These are phyloP conservation scores for Sigmodon hispidus DNA, from an alignment of 2,113 vertebrate genomes.

Conservation along the genomic window DNA sequence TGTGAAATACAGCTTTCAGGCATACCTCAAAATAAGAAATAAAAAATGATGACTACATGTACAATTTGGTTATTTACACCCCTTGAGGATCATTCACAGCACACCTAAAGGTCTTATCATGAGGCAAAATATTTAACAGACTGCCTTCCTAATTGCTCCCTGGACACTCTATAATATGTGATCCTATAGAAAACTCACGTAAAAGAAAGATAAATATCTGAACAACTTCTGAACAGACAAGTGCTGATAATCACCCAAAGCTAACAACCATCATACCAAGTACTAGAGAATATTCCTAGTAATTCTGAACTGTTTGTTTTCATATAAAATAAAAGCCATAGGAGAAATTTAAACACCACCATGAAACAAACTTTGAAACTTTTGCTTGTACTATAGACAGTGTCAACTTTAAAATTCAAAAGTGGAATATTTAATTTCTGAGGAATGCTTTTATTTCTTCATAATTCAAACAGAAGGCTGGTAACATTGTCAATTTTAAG, in stretches of 20 bases:
- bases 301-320: conserved; percentile 10
- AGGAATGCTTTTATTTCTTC: neutral
- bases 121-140: conserved; percentile 67
- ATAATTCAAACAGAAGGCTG: conserved; percentile 2
- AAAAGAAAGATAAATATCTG: conserved; percentile 34
- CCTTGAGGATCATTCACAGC: conserved; percentile 48
- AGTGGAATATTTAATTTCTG: conserved; percentile 31
- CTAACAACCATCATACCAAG: conserved; percentile 37
- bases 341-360: conserved; percentile 34
- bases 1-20: conserved; percentile 57
- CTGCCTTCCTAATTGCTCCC: conserved; percentile 66
- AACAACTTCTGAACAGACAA: conserved; percentile 56
- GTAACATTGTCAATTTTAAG: neutral
- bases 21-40: conserved; percentile 21
- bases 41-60: conserved; percentile 52
- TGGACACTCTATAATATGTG: neutral
- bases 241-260: neutral
- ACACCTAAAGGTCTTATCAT: conserved; percentile 67
- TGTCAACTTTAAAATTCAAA: conserved; percentile 44
- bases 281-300: neutral
- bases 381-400: conserved; percentile 25
- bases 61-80: conserved; percentile 56
- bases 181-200: conserved; percentile 57
- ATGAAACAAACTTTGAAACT: conserved; percentile 28
- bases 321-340: conserved; percentile 54